Evolutionary conservation across 2,888 invertebrate species (phyloP), one percentile per base, ranked within the genome.

Genomic region (Chalcosyrphus nemorum): DNA sequence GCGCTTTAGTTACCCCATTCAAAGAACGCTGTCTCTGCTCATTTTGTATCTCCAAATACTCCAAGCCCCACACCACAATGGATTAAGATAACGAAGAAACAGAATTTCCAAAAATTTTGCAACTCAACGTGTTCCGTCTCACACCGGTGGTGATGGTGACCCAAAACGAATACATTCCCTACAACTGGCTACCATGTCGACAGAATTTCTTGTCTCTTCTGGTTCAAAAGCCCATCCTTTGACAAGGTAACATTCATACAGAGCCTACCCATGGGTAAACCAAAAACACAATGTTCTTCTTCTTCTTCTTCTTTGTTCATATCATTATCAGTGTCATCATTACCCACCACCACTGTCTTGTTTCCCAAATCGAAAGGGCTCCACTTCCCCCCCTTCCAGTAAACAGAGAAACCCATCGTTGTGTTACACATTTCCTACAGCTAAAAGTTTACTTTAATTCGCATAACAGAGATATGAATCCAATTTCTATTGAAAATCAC

Each of bases 401-500:
- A 52, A 72, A 47, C 35, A 47, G 24, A 47, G 24, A 57, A 32
- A 57, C 24, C 29, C 41, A 0, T 13, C 9, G 9, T 2, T n/a
- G 35, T 13, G 15, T 47, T n/a, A n/a, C 43, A 17, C 38, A 29
- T 56, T 77, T 57, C 56, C 47, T 63, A 47, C 65, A 52, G 50
- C 11, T 74, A 59, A 52, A 80, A 74, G 59, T 61, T 66, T 43
- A 66, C 68, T 68, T 68, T 61, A 81, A 74, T 56, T 68, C 68
- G 50, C 45, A 13, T 68, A 61, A 47, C 29, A 47, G 21, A 68
- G 74, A 81, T 81, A 56, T 66, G 59, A 74, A 59, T 74, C 38
- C 71, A 52, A 74, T 54, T 68, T 74, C 61, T 50, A 80, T 82
- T 82, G 72, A 57, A 77, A 82, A 61, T 61, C 77, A 77, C 72